Base-by-base conservation (phyloP, 2,113 vertebrate species). In the Corythornis vintsioides region DNA sequence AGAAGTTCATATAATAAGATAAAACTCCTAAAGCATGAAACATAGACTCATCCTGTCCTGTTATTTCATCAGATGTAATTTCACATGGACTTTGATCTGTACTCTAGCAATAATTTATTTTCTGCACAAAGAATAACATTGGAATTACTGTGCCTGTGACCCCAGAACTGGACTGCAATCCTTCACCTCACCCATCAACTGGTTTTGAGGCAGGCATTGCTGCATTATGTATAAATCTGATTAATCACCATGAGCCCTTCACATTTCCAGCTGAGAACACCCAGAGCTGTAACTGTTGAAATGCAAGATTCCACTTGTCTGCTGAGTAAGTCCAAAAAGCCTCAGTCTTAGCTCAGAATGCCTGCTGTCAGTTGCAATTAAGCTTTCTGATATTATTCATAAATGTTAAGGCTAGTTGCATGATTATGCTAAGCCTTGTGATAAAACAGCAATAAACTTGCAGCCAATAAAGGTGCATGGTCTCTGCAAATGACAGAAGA, bases 311-410 rank as follows among this genome's bases (percentile, higher is more conserved):
- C 92, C 73, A 86, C 77, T 87, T 90, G 73, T 66, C 86, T 83
- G 26, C 57, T 38, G 14, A 48, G 5, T 29, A 74, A 82, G 21
- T n/a, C 53, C 42, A 63, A 48, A 77, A 83, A 90, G 38, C 47
- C 48, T 67, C 70, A 63, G 47, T 25, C 31, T 71, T 73, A 88
- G 86, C 61, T 90, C 69, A 83, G 83, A 94, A 90, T 55, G 57
- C 24, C 88, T 88, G n/a, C 45, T 91, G 60, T 60, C 83, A 90
- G 56, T 19, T 86, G 69, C 35, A 91, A 83, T 77, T 56, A 83
- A 61, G 61, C 29, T 74, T 88, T 83, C 83, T 83, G 72, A 38
- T 80, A 38, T 86, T 86, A 81, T 74, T 88, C 47, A 90, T 67
- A 57, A 45, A 48, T 56, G 67, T 77, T 33, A 86, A 53, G 78